Conservation (phyloP, 64 coral and sea anemone genomes). For the Porites lutea region DNA sequence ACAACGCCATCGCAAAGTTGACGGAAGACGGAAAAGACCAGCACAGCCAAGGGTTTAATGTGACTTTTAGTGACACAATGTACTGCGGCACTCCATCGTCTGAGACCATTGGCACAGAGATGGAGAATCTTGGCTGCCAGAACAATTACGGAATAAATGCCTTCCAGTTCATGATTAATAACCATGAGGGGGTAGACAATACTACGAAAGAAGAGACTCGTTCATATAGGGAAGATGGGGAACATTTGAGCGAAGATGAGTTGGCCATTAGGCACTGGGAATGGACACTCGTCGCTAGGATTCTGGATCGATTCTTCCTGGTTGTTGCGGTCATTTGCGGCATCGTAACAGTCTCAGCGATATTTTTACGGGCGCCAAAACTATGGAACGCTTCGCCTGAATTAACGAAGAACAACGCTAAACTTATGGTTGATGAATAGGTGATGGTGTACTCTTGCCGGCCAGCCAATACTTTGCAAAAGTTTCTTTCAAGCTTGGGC, state of each 20-base stretch:
- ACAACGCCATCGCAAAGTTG: not conserved
- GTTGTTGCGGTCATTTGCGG: conserved; percentile 67
- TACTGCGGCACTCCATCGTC: conserved; percentile 13
- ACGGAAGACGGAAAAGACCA: conserved; percentile 7
- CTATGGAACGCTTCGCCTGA: conserved; percentile 20
- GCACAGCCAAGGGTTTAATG: not conserved
- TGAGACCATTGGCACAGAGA: not conserved
- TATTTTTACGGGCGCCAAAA: conserved; percentile 83
- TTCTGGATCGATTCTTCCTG: conserved; percentile 88
- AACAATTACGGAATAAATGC: not conserved
- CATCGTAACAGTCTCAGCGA: conserved; percentile 79
- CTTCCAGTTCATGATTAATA: not conserved
- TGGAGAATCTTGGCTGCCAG: conserved; percentile 4
- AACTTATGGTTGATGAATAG: not conserved
- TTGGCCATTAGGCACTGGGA: conserved; percentile 75
- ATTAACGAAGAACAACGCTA: conserved; percentile 16
- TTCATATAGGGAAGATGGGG: conserved; percentile 50
- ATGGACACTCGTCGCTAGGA: conserved; percentile 87
- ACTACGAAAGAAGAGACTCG: conserved; percentile 34
- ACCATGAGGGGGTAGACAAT: not conserved
- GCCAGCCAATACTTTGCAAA: no score
- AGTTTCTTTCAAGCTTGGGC: no score
- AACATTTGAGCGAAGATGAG: conserved; percentile 65
- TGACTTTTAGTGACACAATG: conserved; percentile 7
- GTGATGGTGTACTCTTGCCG: not conserved